Evolutionary conservation across 2,113 vertebrate species (phyloP).

Genomic region (Lagopus muta): DNA sequence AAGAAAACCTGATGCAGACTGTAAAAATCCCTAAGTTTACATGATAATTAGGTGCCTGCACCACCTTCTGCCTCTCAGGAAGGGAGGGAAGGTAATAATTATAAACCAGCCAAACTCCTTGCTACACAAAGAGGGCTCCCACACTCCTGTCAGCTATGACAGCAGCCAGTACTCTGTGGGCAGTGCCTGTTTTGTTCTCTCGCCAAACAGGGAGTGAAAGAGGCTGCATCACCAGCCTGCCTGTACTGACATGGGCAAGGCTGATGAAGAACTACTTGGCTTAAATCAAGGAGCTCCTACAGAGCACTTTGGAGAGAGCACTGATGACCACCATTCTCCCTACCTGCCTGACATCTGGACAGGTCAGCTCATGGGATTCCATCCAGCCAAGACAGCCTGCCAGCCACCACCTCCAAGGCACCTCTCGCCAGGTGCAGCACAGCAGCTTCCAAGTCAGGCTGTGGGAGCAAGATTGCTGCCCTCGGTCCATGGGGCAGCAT

Average conservation of each 20-base stretch:
- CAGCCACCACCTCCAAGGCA: background rate
- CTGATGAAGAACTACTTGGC: background rate
- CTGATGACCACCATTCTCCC: background rate
- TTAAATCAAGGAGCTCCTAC: background rate
- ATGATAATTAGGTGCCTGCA: conserved; percentile 17
- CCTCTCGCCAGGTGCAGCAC: background rate
- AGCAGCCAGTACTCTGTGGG: conserved; percentile 22
- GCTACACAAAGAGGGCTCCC: conserved; percentile 27
- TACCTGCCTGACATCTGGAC: fast-evolving
- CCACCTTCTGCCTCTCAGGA: conserved; percentile 11
- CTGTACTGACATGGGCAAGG: background rate
- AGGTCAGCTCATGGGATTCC: background rate
- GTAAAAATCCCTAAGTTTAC: background rate
- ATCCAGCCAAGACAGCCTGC: background rate
- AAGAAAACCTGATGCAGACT: background rate
- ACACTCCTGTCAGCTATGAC: conserved; percentile 39
- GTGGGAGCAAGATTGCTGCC: background rate
- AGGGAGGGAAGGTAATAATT: conserved; percentile 40
- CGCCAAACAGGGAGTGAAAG: background rate
- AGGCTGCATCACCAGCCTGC: background rate
- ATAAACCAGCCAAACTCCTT: conserved; percentile 15
- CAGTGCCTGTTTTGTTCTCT: background rate
- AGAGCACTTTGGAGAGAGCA: background rate
- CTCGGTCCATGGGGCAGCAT: background rate
- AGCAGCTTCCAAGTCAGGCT: background rate